phyloP scores from a whole-genome alignment of 2,888 invertebrate genomes.

The Drosophila algonquin region DNA sequence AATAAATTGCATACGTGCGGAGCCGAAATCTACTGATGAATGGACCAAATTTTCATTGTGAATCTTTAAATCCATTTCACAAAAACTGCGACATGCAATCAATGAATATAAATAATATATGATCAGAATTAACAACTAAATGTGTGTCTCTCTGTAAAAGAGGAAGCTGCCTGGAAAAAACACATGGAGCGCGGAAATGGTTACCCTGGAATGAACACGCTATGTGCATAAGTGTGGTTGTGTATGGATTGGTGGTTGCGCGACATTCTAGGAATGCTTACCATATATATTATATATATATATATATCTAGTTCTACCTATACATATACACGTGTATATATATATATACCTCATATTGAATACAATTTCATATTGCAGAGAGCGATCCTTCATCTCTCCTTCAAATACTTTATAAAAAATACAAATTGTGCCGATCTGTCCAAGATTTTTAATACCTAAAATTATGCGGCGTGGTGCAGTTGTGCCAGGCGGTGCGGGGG shows the following conservation, averaged over 20 bases:
- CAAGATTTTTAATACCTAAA: slow-evolving; percentile 51
- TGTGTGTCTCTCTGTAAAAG: slow-evolving; percentile 26
- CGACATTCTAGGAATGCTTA: slow-evolving; percentile 65
- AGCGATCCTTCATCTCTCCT: slow-evolving; percentile 38
- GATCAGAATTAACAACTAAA: slow-evolving; percentile 23
- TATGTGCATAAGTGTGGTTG: slow-evolving; percentile 32
- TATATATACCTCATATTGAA: slow-evolving; percentile 47
- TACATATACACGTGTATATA: slow-evolving; percentile 35
- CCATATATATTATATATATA: slow-evolving; percentile 44
- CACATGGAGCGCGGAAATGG: neutral
- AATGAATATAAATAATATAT: slow-evolving; percentile 37
- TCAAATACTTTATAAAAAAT: slow-evolving; percentile 78
- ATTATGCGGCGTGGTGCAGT: slow-evolving; percentile 8
- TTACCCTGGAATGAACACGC: slow-evolving; percentile 66
- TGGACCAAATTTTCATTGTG: slow-evolving; percentile 49
- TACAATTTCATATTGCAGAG: slow-evolving; percentile 65
- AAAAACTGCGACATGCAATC: slow-evolving; percentile 39
- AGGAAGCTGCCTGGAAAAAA: slow-evolving; percentile 24
- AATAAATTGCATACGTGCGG: slow-evolving; percentile 46
- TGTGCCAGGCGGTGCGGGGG: slow-evolving; percentile 1
- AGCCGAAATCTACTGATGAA: slow-evolving; percentile 50
- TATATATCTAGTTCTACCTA: slow-evolving; percentile 38
- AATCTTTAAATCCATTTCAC: neutral
- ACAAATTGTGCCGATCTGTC: slow-evolving; percentile 64
- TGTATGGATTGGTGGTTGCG: slow-evolving; percentile 22